Conservation (phyloP, 2,797 vertebrate genomes). For the Hippoglossus hippoglossus region DNA sequence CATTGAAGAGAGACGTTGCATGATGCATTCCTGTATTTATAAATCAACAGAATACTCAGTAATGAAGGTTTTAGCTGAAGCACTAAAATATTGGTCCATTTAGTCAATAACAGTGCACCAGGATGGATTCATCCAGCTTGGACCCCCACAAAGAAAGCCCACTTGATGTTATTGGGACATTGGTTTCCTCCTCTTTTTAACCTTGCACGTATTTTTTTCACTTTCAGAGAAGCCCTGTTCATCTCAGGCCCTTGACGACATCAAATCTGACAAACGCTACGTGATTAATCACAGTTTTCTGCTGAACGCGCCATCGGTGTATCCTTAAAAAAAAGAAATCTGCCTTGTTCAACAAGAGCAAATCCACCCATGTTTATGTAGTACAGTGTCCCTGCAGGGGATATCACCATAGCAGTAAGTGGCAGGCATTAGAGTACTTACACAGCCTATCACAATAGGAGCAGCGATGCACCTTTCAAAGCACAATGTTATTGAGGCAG, state of each 20-base stretch:
- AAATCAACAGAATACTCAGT: neutral
- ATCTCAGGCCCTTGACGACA: neutral
- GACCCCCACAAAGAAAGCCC: neutral
- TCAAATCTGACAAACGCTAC: conserved; percentile 9
- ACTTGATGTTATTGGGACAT: neutral
- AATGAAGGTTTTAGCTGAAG: neutral
- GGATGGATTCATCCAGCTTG: neutral
- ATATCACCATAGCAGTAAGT: conserved; percentile 71
- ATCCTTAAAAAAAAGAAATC: conserved; percentile 21
- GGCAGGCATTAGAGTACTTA: conserved; percentile 80
- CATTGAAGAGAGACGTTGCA: neutral
- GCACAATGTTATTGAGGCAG: conserved; percentile 68
- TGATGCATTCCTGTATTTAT: neutral
- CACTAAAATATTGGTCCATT: neutral
- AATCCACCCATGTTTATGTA: conserved; percentile 43
- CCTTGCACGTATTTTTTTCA: neutral
- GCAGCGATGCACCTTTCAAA: conserved; percentile 72
- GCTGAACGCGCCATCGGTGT: neutral
- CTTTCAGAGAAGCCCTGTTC: neutral
- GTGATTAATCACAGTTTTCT: conserved; percentile 25
- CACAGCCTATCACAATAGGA: conserved; percentile 74
- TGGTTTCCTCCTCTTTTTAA: neutral
- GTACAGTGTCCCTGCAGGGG: conserved; percentile 55
- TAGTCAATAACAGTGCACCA: neutral
- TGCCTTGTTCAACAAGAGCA: conserved; percentile 30